Evolutionary conservation across 2,113 vertebrate species (phyloP), one percentile per base, ranked within the genome.

Genomic region (Rhodinocichla rosea): DNA sequence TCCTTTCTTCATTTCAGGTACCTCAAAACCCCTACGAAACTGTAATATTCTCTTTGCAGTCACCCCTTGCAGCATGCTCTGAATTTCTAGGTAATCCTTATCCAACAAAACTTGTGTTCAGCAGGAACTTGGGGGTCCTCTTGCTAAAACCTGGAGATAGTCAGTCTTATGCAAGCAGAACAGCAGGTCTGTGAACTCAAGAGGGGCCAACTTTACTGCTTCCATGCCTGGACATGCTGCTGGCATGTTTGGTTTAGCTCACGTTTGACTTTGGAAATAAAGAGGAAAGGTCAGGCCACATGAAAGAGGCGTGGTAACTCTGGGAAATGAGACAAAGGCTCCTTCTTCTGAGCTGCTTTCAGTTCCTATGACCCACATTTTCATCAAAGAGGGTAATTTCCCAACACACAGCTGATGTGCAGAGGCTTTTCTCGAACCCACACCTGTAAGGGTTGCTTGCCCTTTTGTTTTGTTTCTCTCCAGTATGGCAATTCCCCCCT

Each of bases 271-370:
- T 79, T 57, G 39, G 83, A 89, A 94, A 87, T 27, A 75, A 49
- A 75, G 57, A 88, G 78, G 84, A 84, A 77, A 79, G 33, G 53
- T 59, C 1, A 9, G 45, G 39, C 89, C 67, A 57, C 74, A 49
- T 89, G 67, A 95, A 87, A 83, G 77, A n/a, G 49, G 21, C 35
- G 91, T 69, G 77, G 70, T 94, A 94, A 68, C 73, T 89, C 80
- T 22, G 53, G 65, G 67, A 91, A 95, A 62, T 4, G 24, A 91
- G 70, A 87, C 91, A 95, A 96, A 95, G 81, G 37, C 67, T 62
- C 62, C 87, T 94, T 89, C 81, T 95, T 97, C 24, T 47, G 56
- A 28, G 53, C 8, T 67, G 52, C 24, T 71, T 89, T 92, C 65
- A 40, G 33, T 68, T 91, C 62, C 65, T 91, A 6, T 22, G n/a